Conservation (phyloP, 2,113 vertebrate species). For the Thamnaconus septentrionalis region DNA sequence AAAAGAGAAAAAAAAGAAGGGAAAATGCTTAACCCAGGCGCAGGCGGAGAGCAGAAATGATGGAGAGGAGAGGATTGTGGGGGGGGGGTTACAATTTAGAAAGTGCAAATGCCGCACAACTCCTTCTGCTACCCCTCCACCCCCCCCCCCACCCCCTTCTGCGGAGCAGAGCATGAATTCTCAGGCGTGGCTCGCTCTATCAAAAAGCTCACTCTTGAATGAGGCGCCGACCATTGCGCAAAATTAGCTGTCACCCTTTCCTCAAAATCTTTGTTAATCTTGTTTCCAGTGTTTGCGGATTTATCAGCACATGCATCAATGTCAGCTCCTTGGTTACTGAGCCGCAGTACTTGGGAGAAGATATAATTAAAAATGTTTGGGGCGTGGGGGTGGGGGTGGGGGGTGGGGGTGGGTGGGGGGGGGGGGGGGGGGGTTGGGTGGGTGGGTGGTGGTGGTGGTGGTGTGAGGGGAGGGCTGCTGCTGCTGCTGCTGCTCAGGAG, state of each 20-base stretch:
- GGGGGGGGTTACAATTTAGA: slow-evolving; percentile 55
- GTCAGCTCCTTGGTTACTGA: slow-evolving; percentile 99
- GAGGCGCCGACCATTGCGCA: slow-evolving; percentile 94
- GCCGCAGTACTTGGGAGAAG: slow-evolving; percentile 95
- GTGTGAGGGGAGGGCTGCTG: background rate
- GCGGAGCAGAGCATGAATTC: slow-evolving; percentile 64
- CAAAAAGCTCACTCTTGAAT: slow-evolving; percentile 92
- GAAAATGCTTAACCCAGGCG: slow-evolving; percentile 9
- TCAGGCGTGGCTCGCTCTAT: slow-evolving; percentile 91
- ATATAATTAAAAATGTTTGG: slow-evolving; percentile 99
- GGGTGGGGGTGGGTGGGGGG: slow-evolving; percentile 12
- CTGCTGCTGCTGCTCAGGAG: too few species aligned
- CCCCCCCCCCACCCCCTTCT: slow-evolving; percentile 32
- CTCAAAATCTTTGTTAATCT: slow-evolving; percentile 99
- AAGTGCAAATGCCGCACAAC: slow-evolving; percentile 77
- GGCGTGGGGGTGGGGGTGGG: slow-evolving; percentile 74
- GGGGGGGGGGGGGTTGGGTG: background rate
- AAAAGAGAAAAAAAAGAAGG: slow-evolving; percentile 18
- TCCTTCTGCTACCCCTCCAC: slow-evolving; percentile 47
- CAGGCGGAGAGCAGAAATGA: slow-evolving; percentile 16
- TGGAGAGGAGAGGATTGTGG: slow-evolving; percentile 10
- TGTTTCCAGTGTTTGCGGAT: slow-evolving; percentile 99
- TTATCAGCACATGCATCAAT: slow-evolving; percentile 99
- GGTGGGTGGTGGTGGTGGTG: too few species aligned
- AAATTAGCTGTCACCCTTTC: slow-evolving; percentile 99